phyloP scores from a whole-genome alignment of 1,140 invertebrate species.

The Musca vetustissima region DNA sequence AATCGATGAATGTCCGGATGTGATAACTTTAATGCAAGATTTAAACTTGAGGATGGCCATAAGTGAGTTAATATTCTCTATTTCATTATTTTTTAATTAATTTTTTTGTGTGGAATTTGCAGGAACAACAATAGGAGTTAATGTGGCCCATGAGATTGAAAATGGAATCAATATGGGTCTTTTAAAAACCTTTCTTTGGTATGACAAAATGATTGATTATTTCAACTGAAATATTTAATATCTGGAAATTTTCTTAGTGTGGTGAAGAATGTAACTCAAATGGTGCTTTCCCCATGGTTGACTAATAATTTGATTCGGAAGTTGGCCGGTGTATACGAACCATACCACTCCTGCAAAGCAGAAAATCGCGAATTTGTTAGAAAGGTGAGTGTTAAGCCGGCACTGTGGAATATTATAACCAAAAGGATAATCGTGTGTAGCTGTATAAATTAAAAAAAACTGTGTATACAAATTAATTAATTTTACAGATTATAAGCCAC shows the following conservation, averaged over 20 bases:
- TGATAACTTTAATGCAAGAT: conserved; percentile 28
- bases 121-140: conserved; percentile 39
- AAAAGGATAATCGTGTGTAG: too few relatives aligned
- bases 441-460: too few relatives aligned
- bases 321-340: conserved; percentile 34
- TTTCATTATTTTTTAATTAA: too few relatives aligned
- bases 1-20: conserved; percentile 23
- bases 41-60: conserved; percentile 38
- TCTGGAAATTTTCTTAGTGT: conserved; percentile 1
- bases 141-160: conserved; percentile 33
- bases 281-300: conserved; percentile 49
- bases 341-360: conserved; percentile 35
- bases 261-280: conserved; percentile 43
- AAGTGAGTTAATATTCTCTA: conserved; percentile 32
- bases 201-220: conserved; percentile 1
- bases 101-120: too few relatives aligned
- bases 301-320: conserved; percentile 30
- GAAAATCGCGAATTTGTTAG: conserved; percentile 41
- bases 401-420: too few relatives aligned
- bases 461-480: too few relatives aligned
- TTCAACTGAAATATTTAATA: conserved; percentile 4
- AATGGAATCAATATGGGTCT: conserved; percentile 27
- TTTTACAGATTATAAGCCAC: too few relatives aligned
- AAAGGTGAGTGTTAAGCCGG: too few relatives aligned
- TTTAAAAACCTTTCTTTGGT: conserved; percentile 43